Conservation (phyloP, 2,888 invertebrate genomes). For the Tachina grossa region DNA sequence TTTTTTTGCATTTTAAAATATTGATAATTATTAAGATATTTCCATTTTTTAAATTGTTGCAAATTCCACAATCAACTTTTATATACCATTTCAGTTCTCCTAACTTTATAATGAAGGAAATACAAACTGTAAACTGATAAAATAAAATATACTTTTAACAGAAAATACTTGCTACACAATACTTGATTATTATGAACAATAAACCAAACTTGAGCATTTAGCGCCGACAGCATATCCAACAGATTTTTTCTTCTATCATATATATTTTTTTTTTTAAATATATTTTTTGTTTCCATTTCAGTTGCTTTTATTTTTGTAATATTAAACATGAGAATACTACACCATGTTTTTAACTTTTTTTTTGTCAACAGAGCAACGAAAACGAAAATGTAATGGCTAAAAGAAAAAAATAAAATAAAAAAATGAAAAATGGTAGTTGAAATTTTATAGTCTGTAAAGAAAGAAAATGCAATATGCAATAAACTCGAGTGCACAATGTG, state of each 20-base stretch:
- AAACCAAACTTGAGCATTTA: conserved; percentile 26
- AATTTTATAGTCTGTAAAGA: conserved; percentile 60
- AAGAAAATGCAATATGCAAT: conserved; percentile 41
- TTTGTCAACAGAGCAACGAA: conserved; percentile 42
- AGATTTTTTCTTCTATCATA: not conserved
- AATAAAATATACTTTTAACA: conserved; percentile 36
- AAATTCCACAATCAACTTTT: not conserved
- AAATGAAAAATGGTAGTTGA: conserved; percentile 50
- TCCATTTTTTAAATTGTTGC: not conserved
- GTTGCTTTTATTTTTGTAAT: conserved; percentile 7
- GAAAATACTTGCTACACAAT: conserved; percentile 14
- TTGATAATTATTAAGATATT: not conserved
- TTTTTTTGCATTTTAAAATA: not conserved
- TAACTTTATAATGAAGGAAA: not conserved
- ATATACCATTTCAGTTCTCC: not conserved
- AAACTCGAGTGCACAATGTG: conserved; percentile 1
- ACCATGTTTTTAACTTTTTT: conserved; percentile 34
- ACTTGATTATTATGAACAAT: conserved; percentile 9
- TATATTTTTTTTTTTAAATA: not conserved
- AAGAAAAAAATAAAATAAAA: not conserved
- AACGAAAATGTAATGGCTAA: conserved; percentile 2
- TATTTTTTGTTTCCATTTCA: not conserved
- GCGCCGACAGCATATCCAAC: not conserved
- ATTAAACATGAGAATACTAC: conserved; percentile 38
- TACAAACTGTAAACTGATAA: conserved; percentile 35